Evolutionary conservation across 2,113 vertebrate genomes (phyloP).

Genomic region (Myotis yumanensis): DNA sequence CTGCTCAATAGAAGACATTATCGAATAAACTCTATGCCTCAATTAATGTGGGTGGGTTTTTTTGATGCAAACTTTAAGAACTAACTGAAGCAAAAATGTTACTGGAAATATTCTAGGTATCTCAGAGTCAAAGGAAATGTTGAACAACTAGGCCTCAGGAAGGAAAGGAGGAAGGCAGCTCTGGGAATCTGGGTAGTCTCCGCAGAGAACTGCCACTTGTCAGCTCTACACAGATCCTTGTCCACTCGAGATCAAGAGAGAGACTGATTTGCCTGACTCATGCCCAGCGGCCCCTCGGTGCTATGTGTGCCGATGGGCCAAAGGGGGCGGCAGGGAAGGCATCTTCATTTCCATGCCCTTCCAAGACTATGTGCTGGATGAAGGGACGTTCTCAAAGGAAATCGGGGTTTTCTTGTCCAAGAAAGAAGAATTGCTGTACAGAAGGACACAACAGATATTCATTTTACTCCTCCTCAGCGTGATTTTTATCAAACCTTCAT

Average conservation of each 20-base stretch:
- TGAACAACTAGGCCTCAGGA: neutral
- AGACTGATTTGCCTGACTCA: neutral
- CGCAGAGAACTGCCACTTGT: neutral
- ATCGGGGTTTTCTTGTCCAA: neutral
- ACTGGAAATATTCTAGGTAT: neutral
- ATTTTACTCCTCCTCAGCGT: neutral
- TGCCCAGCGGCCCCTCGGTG: neutral
- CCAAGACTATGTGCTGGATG: neutral
- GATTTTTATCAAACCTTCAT: neutral
- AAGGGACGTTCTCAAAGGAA: neutral
- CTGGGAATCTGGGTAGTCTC: neutral
- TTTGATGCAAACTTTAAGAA: conserved; percentile 5
- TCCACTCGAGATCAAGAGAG: neutral
- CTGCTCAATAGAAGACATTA: conserved; percentile 12
- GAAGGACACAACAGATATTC: neutral
- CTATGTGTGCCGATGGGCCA: neutral
- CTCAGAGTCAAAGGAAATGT: conserved; percentile 26
- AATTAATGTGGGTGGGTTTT: neutral
- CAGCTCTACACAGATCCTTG: neutral
- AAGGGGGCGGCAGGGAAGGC: neutral
- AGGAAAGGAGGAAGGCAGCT: neutral
- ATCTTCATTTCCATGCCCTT: neutral
- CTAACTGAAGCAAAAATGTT: neutral
- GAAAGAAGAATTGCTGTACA: neutral
- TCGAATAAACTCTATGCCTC: neutral